Evolutionary conservation across 1,140 invertebrate species (phyloP).

Genomic region (Pinna nobilis): DNA sequence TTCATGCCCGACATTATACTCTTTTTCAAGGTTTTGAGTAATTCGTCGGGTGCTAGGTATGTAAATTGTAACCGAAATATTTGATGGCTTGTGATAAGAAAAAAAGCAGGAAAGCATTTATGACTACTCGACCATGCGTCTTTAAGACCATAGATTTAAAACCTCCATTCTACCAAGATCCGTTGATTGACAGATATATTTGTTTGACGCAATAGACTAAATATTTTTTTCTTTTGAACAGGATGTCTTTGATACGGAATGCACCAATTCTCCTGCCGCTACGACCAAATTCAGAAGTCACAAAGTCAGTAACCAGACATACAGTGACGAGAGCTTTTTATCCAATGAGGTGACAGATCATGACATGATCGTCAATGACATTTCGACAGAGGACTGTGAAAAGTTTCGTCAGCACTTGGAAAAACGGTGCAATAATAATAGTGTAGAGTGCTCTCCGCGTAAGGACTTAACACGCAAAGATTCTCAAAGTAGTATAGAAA

Average conservation of each 20-base stretch:
- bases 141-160: too few species aligned
- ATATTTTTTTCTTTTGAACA: constrained; percentile 39
- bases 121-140: too few species aligned
- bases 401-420: constrained; percentile 68
- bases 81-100: constrained; percentile 1
- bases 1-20: too few species aligned
- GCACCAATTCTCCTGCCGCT: constrained; percentile 54
- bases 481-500: constrained; percentile 75
- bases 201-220: too few species aligned
- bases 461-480: constrained; percentile 56
- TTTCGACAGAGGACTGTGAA: constrained; percentile 64
- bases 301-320: constrained; percentile 55
- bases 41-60: too few species aligned
- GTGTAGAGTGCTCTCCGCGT: constrained; percentile 47
- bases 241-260: constrained; percentile 66
- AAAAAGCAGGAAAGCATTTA: not conserved
- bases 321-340: constrained; percentile 68
- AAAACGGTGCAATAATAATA: constrained; percentile 57
- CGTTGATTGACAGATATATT: too few species aligned
- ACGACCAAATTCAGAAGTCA: constrained; percentile 43
- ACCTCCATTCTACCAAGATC: too few species aligned
- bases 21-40: too few species aligned
- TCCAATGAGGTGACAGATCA: constrained; percentile 59
- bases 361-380: constrained; percentile 52
- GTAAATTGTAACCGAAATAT: not conserved